Base-by-base conservation (phyloP, 2,113 vertebrate genomes). In the Xiphophorus couchianus region DNA sequence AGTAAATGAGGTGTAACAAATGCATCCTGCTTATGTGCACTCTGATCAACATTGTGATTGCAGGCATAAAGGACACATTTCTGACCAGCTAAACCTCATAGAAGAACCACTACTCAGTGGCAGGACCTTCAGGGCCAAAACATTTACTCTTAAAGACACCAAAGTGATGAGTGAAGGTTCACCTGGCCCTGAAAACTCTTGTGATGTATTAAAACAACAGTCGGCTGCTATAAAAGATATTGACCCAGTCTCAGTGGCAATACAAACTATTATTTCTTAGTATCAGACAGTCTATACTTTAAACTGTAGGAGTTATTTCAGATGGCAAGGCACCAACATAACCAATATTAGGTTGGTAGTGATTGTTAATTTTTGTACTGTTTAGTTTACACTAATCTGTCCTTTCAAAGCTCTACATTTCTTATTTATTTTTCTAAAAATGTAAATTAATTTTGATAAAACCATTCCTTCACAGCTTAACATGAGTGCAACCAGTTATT, bases 401-500 rank as follows among this genome's bases (percentile, higher is more conserved):
- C 51, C 7, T n/a, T 25, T 58, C 7, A 58, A 42, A 66, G 27
- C 11, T 12, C 22, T 66, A 4, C 22, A n/a, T 39, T 15, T 8
- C 22, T 25, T 58, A 44, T 9, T 28, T 65, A 22, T 22, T 37
- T 28, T 27, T 42, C 25, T 42, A 42, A 27, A 10, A 11, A 19
- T 22, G 62, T 1, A 11, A 31, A 65, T 74, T 30, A 74, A 66
- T 82, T 81, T 63, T 1, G 29, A 44, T 61, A 39, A 12, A 3
- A 51, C 3, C 1, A 66, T 14, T 62, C n/a, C 19, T 31, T 70
- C 29, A 76, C 22, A 77, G 58, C 58, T 69, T 76, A 88, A 69
- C 83, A 74, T 25, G 67, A 60, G 66, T 66, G 48, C 67, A 31
- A 58, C 80, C 62, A 89, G 86, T 86, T 82, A 84, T 80, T 79